Evolutionary conservation across 2,113 vertebrate genomes (phyloP).

Genomic region (Polypterus senegalus): DNA sequence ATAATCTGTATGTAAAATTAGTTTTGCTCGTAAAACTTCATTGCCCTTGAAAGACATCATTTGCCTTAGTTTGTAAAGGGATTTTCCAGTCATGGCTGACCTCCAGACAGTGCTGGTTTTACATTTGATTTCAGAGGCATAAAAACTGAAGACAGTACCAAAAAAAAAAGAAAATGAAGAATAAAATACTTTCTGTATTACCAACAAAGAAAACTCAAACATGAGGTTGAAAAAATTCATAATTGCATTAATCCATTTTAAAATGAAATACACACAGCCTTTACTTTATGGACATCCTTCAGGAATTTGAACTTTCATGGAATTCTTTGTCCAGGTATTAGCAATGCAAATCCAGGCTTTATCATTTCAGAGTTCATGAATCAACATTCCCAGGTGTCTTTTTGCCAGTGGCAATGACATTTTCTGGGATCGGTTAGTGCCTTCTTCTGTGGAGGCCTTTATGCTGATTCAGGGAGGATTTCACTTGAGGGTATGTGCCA

Average conservation of each 20-base stretch:
- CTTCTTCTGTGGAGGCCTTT: no score
- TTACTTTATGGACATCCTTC: neutral
- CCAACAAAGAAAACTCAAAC: neutral
- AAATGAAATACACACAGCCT: neutral
- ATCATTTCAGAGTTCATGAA: neutral
- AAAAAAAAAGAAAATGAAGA: neutral
- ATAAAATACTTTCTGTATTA: neutral
- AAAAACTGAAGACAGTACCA: neutral
- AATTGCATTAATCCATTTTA: neutral
- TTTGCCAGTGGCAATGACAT: neutral
- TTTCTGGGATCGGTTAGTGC: neutral
- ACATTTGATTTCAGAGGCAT: neutral
- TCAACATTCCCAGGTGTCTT: neutral
- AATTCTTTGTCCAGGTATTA: neutral
- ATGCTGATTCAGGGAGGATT: no score
- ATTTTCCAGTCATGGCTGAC: neutral
- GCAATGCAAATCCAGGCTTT: neutral
- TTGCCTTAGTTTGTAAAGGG: no score
- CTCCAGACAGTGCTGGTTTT: neutral
- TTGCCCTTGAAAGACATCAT: no score
- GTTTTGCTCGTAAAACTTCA: no score
- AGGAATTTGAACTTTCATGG: neutral
- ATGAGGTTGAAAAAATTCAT: neutral
- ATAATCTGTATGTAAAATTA: no score
- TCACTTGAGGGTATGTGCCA: no score